Conservation (phyloP, 2,113 vertebrate genomes). For the Machaerirhynchus nigripectus region DNA sequence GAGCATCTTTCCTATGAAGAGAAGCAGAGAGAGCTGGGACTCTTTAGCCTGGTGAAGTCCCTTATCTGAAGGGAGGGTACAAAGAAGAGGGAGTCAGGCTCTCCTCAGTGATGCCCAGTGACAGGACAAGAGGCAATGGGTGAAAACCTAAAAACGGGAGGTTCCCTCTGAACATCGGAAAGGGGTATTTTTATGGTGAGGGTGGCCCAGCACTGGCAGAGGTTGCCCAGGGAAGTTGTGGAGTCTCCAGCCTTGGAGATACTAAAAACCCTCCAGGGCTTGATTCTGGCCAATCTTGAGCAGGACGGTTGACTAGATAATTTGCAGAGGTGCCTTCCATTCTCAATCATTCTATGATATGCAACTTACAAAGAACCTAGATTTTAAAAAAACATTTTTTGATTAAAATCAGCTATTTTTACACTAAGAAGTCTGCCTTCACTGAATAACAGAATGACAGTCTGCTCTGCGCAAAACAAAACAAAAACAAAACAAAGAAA, state of each 20-base stretch:
- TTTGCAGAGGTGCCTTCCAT: background rate
- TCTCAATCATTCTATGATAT: background rate
- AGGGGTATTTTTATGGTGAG: background rate
- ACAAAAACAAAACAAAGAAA: background rate
- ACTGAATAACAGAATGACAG: background rate
- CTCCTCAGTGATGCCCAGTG: background rate
- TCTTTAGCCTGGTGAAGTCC: background rate
- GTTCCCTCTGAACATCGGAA: background rate
- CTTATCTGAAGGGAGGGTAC: background rate
- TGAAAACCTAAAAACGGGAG: background rate
- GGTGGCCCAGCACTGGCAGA: background rate
- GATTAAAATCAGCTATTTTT: background rate
- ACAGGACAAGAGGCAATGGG: background rate
- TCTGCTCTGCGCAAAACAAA: background rate
- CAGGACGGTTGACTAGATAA: rapidly evolving
- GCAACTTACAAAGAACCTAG: background rate
- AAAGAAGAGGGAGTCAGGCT: background rate
- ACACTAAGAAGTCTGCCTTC: background rate
- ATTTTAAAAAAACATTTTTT: background rate
- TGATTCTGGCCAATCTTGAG: background rate
- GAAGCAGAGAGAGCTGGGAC: background rate
- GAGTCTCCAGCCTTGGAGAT: background rate
- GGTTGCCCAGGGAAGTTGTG: background rate
- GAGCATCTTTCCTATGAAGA: background rate
- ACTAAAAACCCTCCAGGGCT: background rate